Evolutionary conservation across 1,140 invertebrate species (phyloP).

Genomic region (Penaeus indicus): DNA sequence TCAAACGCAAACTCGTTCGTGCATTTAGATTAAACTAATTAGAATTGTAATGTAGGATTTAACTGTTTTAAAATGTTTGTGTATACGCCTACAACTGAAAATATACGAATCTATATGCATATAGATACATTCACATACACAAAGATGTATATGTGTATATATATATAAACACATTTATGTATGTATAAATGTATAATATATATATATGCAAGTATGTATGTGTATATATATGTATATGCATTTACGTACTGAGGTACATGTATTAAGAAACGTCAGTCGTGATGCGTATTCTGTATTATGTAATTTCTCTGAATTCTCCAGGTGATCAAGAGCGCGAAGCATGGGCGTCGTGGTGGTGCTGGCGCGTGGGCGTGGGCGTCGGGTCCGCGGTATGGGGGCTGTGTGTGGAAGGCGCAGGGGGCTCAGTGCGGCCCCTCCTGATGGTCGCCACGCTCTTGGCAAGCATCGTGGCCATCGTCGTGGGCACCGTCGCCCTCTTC

Average conservation of each 20-base stretch:
- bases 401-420: constrained; percentile 16
- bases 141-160: too few relatives aligned
- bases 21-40: too few relatives aligned
- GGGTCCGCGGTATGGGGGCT: constrained; percentile 40
- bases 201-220: too few relatives aligned
- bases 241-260: neutral
- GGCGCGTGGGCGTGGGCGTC: constrained; percentile 42
- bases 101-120: too few relatives aligned
- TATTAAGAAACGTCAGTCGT: neutral
- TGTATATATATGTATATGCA: too few relatives aligned
- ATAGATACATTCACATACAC: too few relatives aligned
- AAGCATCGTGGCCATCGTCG: constrained; percentile 9
- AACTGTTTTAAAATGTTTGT: too few relatives aligned
- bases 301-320: neutral
- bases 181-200: too few relatives aligned
- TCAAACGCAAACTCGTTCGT: too few relatives aligned
- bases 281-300: neutral
- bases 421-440: constrained; percentile 12
- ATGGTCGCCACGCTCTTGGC: constrained; percentile 3
- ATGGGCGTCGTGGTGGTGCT: constrained; percentile 60
- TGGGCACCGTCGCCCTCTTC: constrained; percentile 30
- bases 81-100: too few relatives aligned
- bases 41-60: too few relatives aligned
- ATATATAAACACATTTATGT: too few relatives aligned
- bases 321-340: constrained; percentile 57